Evolutionary conservation across 2,888 invertebrate species (phyloP).

Genomic region (Mystacides longicornis): DNA sequence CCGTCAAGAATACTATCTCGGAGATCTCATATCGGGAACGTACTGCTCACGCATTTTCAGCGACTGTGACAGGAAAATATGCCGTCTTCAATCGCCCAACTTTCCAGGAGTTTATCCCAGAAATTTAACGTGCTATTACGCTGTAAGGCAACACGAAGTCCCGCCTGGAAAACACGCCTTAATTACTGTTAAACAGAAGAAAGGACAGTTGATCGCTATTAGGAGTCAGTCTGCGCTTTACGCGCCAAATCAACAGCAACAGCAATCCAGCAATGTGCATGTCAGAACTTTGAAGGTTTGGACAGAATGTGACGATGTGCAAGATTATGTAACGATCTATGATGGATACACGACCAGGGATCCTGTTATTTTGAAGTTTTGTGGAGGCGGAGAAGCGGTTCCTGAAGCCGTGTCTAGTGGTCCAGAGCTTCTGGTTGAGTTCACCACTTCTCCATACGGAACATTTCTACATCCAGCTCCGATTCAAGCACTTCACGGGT

Average conservation of each 20-base stretch:
- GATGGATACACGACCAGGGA: constrained; percentile 84
- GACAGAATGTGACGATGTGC: constrained; percentile 81
- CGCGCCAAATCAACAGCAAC: constrained; percentile 46
- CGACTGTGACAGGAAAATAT: constrained; percentile 84
- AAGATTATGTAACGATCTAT: constrained; percentile 83
- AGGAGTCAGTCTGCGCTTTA: constrained; percentile 67
- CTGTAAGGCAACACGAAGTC: constrained; percentile 77
- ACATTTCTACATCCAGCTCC: constrained; percentile 78
- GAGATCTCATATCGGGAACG: constrained; percentile 84
- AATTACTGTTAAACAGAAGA: constrained; percentile 76
- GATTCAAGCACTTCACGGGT: constrained; percentile 73
- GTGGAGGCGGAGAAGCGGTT: constrained; percentile 80
- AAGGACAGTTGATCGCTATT: constrained; percentile 78
- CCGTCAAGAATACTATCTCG: constrained; percentile 62
- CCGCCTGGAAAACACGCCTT: constrained; percentile 83
- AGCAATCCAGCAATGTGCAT: constrained; percentile 38
- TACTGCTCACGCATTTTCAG: constrained; percentile 90
- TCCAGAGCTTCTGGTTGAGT: constrained; percentile 81
- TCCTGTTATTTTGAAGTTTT: constrained; percentile 82
- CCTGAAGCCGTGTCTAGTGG: constrained; percentile 83
- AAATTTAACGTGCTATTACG: constrained; percentile 91
- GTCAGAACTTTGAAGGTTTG: constrained; percentile 55
- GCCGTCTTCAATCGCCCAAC: constrained; percentile 86
- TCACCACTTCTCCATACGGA: constrained; percentile 83
- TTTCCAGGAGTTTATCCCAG: constrained; percentile 90